phyloP scores from a whole-genome alignment of 2,113 vertebrate species.

The Puma concolor region DNA sequence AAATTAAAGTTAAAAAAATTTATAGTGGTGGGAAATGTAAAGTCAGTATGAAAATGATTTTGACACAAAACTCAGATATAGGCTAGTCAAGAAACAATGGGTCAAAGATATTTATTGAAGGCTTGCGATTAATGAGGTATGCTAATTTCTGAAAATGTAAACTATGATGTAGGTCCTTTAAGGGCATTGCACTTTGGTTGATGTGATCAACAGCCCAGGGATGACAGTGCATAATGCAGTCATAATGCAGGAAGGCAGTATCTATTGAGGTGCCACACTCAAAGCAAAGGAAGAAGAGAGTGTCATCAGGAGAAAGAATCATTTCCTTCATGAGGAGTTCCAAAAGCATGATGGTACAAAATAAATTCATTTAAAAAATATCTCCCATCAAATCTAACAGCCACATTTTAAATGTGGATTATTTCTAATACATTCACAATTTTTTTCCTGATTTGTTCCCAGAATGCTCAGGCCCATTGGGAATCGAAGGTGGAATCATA shows the following conservation, averaged over 20 bases:
- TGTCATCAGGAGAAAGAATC: not conserved
- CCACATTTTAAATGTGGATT: not conserved
- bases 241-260: too few relatives aligned
- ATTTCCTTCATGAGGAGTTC: not conserved
- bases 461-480: conserved; percentile 97
- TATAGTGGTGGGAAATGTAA: not conserved
- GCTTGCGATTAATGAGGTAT: not conserved
- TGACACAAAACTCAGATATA: not conserved
- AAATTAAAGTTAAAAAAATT: not conserved
- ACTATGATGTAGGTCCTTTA: not conserved
- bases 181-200: not conserved
- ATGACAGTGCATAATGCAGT: not conserved
- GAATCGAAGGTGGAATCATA: conserved; percentile 98
- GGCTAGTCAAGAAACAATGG: not conserved
- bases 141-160: not conserved
- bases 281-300: not conserved
- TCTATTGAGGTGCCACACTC: not conserved
- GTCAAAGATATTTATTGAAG: not conserved
- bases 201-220: not conserved
- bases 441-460: conserved; percentile 19
- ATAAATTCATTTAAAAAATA: not conserved
- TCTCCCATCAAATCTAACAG: not conserved
- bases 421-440: not conserved
- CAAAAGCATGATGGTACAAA: not conserved
- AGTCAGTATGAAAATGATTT: not conserved